Base-by-base conservation (phyloP, 2,113 vertebrate species). In the Lampris incognitus region DNA sequence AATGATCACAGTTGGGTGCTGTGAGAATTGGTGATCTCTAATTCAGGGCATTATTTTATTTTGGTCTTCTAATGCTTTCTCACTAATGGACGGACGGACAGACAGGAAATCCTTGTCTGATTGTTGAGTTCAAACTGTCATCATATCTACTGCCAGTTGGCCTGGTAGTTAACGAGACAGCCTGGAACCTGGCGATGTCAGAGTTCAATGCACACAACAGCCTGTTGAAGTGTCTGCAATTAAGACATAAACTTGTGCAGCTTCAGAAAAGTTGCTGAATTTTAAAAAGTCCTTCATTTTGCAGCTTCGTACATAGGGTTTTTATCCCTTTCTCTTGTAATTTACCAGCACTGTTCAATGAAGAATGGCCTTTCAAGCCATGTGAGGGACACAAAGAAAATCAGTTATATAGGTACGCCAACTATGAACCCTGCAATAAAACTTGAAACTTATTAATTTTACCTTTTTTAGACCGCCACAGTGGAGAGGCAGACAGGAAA, bases 1-100 rank as follows among this genome's bases (percentile, higher is more conserved):
- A 91, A 92, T 93, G 84, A 92, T 93, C 81, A 88, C 88, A 76
- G 49, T 61, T 78, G 80, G 85, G 38, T 79, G 83, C 71, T 76
- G 44, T 69, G 91, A 84, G 91, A 85, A 82, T 91, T 84, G 77
- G 83, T 63, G 69, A 78, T 87, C 74, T 84, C 64, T 79, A 87
- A 92, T 89, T 87, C 68, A 44, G 76, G 71, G 61, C 82, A 75
- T 66, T 78, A 58, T 69, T 69, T 54, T 37, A 55, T 56, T 54
- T 10, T 72, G 56, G 66, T 80, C 36, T 6, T 61, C n/a, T 46
- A 55, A 11, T 72, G 40, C 44, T 85, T 58, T 13, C 46, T 71
- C 58, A 49, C 48, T 85, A 44, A 77, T 50, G 73, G 61, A 74
- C 72, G 69, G 74, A 65, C 7, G 54, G 24, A 24, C 24, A 24